Evolutionary conservation across 1,140 invertebrate species (phyloP).

Genomic region (Alviniconcha marisindica): DNA sequence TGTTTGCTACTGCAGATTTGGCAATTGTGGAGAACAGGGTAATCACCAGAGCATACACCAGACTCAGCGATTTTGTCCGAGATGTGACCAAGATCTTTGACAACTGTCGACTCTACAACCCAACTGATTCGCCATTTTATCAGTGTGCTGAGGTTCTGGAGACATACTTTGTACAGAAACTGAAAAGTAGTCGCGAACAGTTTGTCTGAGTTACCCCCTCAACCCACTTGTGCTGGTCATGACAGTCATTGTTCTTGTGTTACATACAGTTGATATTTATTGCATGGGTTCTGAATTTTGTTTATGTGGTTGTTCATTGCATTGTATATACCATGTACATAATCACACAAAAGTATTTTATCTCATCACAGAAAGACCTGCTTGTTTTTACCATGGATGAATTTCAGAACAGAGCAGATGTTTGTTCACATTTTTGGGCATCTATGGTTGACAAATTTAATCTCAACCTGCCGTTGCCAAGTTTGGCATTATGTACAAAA

Average conservation of each 20-base stretch:
- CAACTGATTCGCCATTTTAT: conserved; percentile 95
- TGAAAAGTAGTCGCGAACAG: conserved; percentile 63
- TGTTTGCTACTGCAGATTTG: conserved; percentile 85
- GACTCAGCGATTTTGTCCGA: conserved; percentile 95
- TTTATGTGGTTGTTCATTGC: too few species aligned
- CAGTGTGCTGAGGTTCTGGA: conserved; percentile 96
- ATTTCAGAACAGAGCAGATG: not conserved
- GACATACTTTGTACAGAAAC: conserved; percentile 90
- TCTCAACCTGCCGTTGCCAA: not conserved
- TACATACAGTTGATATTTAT: conserved; percentile 23
- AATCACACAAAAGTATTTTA: too few species aligned
- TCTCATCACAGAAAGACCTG: too few species aligned
- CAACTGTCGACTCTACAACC: conserved; percentile 98
- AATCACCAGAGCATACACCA: conserved; percentile 88
- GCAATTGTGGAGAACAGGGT: conserved; percentile 94
- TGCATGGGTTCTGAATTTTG: not conserved
- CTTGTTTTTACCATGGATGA: too few species aligned
- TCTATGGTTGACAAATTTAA: not conserved
- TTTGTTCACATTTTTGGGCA: not conserved
- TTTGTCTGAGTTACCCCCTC: conserved; percentile 12
- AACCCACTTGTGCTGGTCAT: conserved; percentile 28
- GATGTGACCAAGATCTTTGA: conserved; percentile 99
- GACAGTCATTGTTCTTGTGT: not conserved
- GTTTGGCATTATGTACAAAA: conserved; percentile 30
- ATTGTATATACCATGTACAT: conserved; percentile 2